Evolutionary conservation across 1,140 invertebrate genomes (phyloP).

Genomic region (Drosophila simulans): DNA sequence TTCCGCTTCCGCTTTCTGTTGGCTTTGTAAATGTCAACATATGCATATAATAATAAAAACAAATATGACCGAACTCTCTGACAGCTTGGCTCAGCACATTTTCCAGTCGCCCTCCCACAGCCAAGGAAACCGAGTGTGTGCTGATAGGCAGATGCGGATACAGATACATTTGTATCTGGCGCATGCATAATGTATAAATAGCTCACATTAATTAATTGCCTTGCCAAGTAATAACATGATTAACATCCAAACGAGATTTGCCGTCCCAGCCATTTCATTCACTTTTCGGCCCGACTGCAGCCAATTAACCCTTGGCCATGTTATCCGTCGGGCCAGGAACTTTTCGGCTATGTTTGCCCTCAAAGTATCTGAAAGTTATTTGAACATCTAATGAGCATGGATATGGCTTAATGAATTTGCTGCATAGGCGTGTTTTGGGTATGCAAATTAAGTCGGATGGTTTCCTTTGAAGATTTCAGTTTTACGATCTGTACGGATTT

Average conservation of each 20-base stretch:
- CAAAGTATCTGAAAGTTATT: constrained; percentile 64
- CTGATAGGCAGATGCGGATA: constrained; percentile 44
- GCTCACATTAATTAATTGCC: constrained; percentile 80
- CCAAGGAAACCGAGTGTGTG: constrained; percentile 3
- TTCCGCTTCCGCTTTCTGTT: constrained; percentile 2
- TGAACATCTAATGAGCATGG: constrained; percentile 50
- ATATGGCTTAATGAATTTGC: constrained; percentile 41
- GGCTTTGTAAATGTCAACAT: constrained; percentile 78
- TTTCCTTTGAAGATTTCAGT: background rate
- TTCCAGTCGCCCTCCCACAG: background rate
- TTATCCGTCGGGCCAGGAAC: constrained; percentile 37
- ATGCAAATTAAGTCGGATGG: background rate
- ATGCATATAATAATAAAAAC: constrained; percentile 82
- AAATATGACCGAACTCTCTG: constrained; percentile 75
- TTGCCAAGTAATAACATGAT: constrained; percentile 75
- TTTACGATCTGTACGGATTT: too few relatives aligned
- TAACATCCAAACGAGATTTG: constrained; percentile 48
- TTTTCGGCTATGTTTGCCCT: constrained; percentile 50
- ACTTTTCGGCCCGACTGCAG: constrained; percentile 48
- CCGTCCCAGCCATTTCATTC: constrained; percentile 29
- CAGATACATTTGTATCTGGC: constrained; percentile 62
- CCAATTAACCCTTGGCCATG: constrained; percentile 69
- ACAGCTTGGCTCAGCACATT: constrained; percentile 78
- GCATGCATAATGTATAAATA: constrained; percentile 72
- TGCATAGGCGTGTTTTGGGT: constrained; percentile 2